Evolutionary conservation across 2,888 invertebrate species (phyloP), one percentile per base, ranked within the genome.

Genomic region (Lasioglossum malachurum): DNA sequence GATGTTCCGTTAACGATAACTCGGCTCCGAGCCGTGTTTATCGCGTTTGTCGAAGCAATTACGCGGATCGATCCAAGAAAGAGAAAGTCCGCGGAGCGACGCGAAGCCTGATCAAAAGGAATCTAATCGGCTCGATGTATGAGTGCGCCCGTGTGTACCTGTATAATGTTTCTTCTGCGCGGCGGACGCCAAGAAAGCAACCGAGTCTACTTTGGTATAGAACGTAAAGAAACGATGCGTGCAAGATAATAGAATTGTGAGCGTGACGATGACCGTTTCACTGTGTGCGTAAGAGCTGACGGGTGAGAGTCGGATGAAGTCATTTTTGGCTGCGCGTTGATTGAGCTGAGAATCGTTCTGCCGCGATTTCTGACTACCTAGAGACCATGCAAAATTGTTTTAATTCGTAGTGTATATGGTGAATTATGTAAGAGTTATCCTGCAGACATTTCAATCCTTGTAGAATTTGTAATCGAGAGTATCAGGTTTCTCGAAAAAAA

Each of bases 81-180:
- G 92, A 92, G 92, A 92, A 92, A 90, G 92, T 89, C 80, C 72
- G 80, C 71, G 27, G 64, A 69, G 78, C 69, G 60, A 73, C 60
- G 27, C 44, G 69, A 60, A 67, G 67, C 35, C 83, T 10, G 74
- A 82, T 78, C 79, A 73, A 83, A 84, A 57, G 60, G 77, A 74
- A 79, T 85, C 67, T 73, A 78, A 74, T 82, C 87, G 74, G 82
- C 77, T 88, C 88, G 88, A 88, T 35, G 60, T n/a, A 35, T 71
- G 75, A 46, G 72, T 31, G 64, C 14, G 60, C n/a, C 14, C 60
- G 64, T 31, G 7, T 64, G 31, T 16, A 64, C 16, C 64, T 31
- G 31, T 64, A 31, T 31, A 64, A 31, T 31, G 31, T 31, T 31
- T 64, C 64, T 8, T 31, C 31, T 31, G 64, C 19, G 64, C 31